Evolutionary conservation across 1,140 invertebrate species (phyloP).

Genomic region (Tachypleus tridentatus): DNA sequence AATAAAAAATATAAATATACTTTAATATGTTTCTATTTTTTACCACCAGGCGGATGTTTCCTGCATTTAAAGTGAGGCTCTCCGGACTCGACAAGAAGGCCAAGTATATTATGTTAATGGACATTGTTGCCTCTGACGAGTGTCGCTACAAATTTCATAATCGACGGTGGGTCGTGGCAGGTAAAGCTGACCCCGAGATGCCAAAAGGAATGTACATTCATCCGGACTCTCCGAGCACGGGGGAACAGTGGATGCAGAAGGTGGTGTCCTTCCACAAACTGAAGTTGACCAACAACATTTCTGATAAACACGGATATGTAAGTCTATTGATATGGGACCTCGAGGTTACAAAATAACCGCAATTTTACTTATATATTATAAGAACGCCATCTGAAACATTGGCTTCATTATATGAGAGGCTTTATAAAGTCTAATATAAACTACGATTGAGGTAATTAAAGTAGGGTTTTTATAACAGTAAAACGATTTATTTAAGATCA

Average conservation of each 20-base stretch:
- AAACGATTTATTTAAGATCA: too few relatives aligned
- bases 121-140: conserved; percentile 37
- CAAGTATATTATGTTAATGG: conserved; percentile 92
- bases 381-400: too few relatives aligned
- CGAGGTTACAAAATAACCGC: too few relatives aligned
- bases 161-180: conserved; percentile 57
- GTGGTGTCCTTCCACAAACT: conserved; percentile 98
- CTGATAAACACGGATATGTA: conserved; percentile 99
- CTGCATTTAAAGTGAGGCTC: conserved; percentile 92
- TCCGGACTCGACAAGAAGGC: conserved; percentile 91
- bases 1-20: too few relatives aligned
- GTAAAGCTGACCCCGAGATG: conserved; percentile 93
- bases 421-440: too few relatives aligned
- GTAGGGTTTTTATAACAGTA: too few relatives aligned
- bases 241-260: conserved; percentile 99
- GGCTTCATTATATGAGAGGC: too few relatives aligned
- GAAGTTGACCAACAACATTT: conserved; percentile 98
- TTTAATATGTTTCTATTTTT: conserved; percentile 7
- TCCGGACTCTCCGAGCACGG: conserved; percentile 92
- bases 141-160: conserved; percentile 37
- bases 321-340: conserved; percentile 46
- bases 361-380: too few relatives aligned
- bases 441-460: too few relatives aligned
- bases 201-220: conserved; percentile 99
- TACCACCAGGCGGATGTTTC: conserved; percentile 87